These are phyloP conservation scores for Macrotis lagotis DNA, from an alignment of 2,113 vertebrate genomes.

Conservation along the genomic window DNA sequence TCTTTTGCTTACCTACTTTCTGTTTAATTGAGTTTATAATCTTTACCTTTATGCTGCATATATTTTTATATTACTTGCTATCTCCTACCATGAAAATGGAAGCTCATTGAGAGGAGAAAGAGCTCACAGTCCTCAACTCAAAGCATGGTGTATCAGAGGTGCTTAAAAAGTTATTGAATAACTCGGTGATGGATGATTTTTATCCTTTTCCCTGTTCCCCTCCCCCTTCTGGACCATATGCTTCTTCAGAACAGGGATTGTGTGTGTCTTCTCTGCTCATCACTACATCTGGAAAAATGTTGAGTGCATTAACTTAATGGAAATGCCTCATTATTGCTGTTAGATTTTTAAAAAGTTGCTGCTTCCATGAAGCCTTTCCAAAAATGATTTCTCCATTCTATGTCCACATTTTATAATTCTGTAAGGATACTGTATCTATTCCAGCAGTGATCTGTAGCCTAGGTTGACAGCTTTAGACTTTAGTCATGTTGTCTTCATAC, in stretches of 20 bases:
- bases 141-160: background rate
- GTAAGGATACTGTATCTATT: background rate
- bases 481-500: background rate
- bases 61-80: background rate
- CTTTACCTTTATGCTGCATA: background rate
- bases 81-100: background rate
- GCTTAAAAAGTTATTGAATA: background rate
- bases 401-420: background rate
- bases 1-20: background rate
- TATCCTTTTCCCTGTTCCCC: background rate
- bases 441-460: background rate
- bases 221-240: background rate
- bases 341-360: background rate
- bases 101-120: background rate
- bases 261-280: background rate
- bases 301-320: background rate
- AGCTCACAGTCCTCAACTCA: background rate
- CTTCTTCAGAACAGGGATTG: background rate
- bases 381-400: background rate
- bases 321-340: background rate
- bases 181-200: background rate
- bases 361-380: background rate
- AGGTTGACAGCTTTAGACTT: background rate
- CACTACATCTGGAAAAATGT: background rate
- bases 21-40: background rate